Percentiles rank a stretch among this genome's conserved stretches.
phyloP scores from a whole-genome alignment of 2,113 vertebrate genomes.

The Lepus americanus region DNA sequence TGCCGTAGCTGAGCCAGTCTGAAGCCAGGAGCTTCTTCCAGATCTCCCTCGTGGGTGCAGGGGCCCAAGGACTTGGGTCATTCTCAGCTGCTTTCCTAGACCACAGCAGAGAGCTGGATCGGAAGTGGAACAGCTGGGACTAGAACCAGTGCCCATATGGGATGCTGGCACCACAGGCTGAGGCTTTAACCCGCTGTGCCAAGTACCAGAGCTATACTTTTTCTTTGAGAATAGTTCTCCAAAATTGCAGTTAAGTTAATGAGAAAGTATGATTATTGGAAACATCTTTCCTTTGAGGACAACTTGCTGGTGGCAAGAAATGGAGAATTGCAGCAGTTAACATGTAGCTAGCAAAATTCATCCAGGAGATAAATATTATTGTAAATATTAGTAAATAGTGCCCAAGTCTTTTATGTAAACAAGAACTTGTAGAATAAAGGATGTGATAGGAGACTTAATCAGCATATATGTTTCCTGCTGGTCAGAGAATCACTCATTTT shows the following conservation, averaged over 20 bases:
- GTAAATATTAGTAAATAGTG: neutral
- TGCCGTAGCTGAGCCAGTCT: too few relatives aligned
- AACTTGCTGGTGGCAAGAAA: neutral
- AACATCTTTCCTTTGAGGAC: conserved; percentile 52
- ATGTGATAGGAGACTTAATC: neutral
- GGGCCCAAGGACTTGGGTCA: too few relatives aligned
- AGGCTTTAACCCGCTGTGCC: too few relatives aligned
- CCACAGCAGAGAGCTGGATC: too few relatives aligned
- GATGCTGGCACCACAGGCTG: too few relatives aligned
- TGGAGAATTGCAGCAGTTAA: neutral
- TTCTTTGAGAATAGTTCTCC: conserved; percentile 48
- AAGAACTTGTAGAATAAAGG: neutral
- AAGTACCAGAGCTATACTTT: neutral
- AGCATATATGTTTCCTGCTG: neutral
- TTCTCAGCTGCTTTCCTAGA: too few relatives aligned
- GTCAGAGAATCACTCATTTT: neutral
- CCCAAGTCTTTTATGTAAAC: neutral
- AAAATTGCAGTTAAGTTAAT: conserved; percentile 37
- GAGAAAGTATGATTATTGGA: conserved; percentile 58
- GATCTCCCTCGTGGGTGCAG: too few relatives aligned
- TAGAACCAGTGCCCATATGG: too few relatives aligned
- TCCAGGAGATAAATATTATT: neutral
- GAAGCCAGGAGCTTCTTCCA: too few relatives aligned
- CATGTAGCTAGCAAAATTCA: neutral
- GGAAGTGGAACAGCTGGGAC: too few relatives aligned